A percentile compares a stretch with the other conserved stretches of the same genome.
These are phyloP conservation scores for Gnatocerus cornutus DNA, from an alignment of 2,888 invertebrate genomes.

Conservation along the genomic window DNA sequence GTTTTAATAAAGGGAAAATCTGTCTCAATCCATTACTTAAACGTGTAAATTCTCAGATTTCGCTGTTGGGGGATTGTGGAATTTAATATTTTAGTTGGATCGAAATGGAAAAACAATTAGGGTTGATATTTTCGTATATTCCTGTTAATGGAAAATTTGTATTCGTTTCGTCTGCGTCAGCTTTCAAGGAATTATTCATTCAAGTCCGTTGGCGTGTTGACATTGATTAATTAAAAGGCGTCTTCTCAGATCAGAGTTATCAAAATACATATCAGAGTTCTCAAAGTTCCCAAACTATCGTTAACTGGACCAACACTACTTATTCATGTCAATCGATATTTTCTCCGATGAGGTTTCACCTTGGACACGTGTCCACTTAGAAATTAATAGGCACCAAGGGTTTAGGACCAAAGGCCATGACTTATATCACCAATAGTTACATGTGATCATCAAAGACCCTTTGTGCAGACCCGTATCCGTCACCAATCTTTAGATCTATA, in stretches of 20 bases:
- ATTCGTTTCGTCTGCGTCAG: slow-evolving; percentile 29
- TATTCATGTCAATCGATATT: slow-evolving; percentile 14
- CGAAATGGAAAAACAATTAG: slow-evolving; percentile 39
- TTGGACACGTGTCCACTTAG: slow-evolving; percentile 8
- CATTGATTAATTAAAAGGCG: slow-evolving; percentile 31
- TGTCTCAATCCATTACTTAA: slow-evolving; percentile 41
- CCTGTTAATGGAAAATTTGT: slow-evolving; percentile 39
- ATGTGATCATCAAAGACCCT: background rate
- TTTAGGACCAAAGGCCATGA: slow-evolving; percentile 12
- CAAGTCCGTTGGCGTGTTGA: slow-evolving; percentile 8
- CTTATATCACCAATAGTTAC: background rate
- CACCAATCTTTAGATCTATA: background rate
- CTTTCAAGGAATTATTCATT: slow-evolving; percentile 26
- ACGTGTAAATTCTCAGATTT: slow-evolving; percentile 43
- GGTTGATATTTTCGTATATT: slow-evolving; percentile 21
- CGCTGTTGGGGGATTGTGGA: slow-evolving; percentile 28
- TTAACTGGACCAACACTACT: background rate
- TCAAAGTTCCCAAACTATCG: slow-evolving; percentile 1
- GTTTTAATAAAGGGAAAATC: slow-evolving; percentile 27
- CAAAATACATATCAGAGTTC: background rate
- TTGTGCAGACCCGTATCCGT: slow-evolving; percentile 9
- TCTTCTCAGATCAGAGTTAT: slow-evolving; percentile 8
- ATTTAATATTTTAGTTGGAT: slow-evolving; percentile 40
- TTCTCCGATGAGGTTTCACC: slow-evolving; percentile 7
- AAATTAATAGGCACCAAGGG: slow-evolving; percentile 18